Conservation (phyloP, 2,113 vertebrate species). For the Pterocles gutturalis region DNA sequence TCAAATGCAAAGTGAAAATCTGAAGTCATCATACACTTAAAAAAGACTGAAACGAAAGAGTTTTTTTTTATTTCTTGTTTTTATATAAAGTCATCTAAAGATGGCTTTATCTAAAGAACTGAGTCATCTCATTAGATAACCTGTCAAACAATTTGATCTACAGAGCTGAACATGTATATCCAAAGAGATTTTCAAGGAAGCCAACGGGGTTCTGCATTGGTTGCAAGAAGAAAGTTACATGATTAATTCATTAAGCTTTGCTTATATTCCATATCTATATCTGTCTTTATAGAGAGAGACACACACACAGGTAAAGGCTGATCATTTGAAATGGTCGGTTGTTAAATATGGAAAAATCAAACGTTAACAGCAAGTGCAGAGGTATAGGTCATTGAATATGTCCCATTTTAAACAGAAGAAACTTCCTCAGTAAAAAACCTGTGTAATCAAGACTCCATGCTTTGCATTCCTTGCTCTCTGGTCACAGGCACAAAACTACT, state of each 20-base stretch:
- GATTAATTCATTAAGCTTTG: neutral
- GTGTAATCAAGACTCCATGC: neutral
- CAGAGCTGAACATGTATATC: neutral
- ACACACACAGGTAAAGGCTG: neutral
- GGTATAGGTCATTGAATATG: neutral
- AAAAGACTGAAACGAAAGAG: neutral
- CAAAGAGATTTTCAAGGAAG: neutral
- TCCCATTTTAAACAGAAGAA: neutral
- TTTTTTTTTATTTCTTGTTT: neutral
- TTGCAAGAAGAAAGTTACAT: neutral
- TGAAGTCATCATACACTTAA: neutral
- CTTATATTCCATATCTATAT: neutral
- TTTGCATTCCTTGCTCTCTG: neutral
- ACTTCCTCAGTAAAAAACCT: neutral
- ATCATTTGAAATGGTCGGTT: neutral
- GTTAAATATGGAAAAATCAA: neutral
- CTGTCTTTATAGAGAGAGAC: neutral
- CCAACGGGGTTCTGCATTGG: fast-evolving
- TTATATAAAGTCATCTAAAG: neutral
- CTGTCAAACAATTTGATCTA: neutral
- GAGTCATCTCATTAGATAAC: neutral
- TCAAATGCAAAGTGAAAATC: conserved; percentile 25
- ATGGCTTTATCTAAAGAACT: neutral
- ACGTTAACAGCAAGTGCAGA: neutral
- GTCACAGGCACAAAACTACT: conserved; percentile 12